These are phyloP conservation scores for Eugnorisma glareosa DNA, from an alignment of 2,888 invertebrate genomes.

Conservation along the genomic window DNA sequence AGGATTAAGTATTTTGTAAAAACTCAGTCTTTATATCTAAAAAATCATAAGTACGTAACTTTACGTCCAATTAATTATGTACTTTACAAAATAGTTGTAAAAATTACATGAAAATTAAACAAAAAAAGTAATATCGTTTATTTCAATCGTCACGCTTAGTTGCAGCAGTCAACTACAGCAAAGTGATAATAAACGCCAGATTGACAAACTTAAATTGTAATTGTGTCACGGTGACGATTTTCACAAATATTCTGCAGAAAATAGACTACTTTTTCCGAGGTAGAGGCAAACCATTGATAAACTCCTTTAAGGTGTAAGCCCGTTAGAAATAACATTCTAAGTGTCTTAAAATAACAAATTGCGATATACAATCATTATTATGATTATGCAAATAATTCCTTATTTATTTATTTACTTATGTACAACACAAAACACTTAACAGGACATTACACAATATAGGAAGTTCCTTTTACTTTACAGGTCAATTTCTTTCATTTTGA, in stretches of 20 bases:
- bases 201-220: neutral
- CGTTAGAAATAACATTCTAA: neutral
- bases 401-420: too few species aligned
- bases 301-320: neutral
- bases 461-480: slow-evolving; percentile 4
- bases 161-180: neutral
- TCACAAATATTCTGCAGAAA: neutral
- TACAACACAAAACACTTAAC: too few species aligned
- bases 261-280: neutral
- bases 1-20: neutral
- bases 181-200: slow-evolving; percentile 16
- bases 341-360: neutral
- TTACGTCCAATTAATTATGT: neutral
- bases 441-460: too few species aligned
- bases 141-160: slow-evolving; percentile 3
- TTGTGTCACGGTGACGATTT: neutral
- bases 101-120: neutral
- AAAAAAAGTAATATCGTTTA: neutral
- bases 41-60: neutral
- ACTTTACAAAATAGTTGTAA: neutral
- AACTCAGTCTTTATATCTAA: neutral
- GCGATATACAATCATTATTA: neutral
- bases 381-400: neutral
- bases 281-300: neutral
- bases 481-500: too few species aligned